Evolutionary conservation across 2,797 vertebrate species (phyloP).

Genomic region (Distichodus sexfasciatus): DNA sequence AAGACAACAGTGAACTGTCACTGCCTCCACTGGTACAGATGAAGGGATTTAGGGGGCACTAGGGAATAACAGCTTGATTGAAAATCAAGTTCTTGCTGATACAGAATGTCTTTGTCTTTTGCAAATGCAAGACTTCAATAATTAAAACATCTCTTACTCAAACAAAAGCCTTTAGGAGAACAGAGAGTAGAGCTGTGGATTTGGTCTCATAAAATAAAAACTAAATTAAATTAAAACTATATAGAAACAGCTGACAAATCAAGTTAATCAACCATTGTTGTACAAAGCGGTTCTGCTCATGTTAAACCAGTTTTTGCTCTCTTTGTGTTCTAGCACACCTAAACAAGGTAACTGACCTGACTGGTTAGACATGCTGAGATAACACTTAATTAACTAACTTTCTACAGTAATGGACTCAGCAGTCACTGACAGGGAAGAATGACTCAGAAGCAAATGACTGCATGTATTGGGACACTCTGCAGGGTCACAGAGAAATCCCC

Average conservation of each 20-base stretch:
- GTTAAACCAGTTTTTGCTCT: too few relatives aligned
- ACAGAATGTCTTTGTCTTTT: slow-evolving; percentile 30
- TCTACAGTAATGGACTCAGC: too few relatives aligned
- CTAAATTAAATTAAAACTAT: background rate
- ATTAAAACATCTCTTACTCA: slow-evolving; percentile 31
- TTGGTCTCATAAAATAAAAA: slow-evolving; percentile 8
- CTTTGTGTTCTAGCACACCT: too few relatives aligned
- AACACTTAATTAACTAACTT: too few relatives aligned
- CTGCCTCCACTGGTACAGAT: slow-evolving; percentile 17
- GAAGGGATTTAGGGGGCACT: slow-evolving; percentile 30
- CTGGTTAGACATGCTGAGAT: too few relatives aligned
- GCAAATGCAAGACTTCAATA: slow-evolving; percentile 37
- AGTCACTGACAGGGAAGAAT: background rate
- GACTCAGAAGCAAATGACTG: slow-evolving; percentile 6
- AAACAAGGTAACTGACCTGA: too few relatives aligned
- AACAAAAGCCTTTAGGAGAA: background rate
- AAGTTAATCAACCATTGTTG: too few relatives aligned
- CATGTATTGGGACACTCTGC: background rate
- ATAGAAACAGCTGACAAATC: background rate
- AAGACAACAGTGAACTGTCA: slow-evolving; percentile 3
- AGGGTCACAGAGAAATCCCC: slow-evolving; percentile 14
- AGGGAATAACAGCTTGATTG: slow-evolving; percentile 37
- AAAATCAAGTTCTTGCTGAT: slow-evolving; percentile 31
- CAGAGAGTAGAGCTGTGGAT: slow-evolving; percentile 6
- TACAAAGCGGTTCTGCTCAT: too few relatives aligned